Evolutionary conservation across 2,113 vertebrate species (phyloP), one percentile per base, ranked within the genome.

Genomic region (Hoplias malabaricus): DNA sequence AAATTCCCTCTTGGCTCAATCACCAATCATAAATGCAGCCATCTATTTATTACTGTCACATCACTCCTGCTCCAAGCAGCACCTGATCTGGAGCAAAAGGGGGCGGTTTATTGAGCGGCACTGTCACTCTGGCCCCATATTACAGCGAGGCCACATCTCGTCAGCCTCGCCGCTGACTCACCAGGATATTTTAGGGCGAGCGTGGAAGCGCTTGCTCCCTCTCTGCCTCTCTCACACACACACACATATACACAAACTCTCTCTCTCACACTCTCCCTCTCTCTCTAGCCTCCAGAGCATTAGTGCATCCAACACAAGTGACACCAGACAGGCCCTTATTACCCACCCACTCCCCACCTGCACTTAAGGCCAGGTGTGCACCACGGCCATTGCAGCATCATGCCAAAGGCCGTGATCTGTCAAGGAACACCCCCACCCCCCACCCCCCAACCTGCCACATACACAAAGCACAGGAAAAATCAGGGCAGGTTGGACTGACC

Each of bases 91-190:
- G 21, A 61, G 68, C 46, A 71, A 33, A 68, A 14, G 36, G 33
- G 62, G 43, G 66, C 25, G 29, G 13, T 68, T 59, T 59, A 23
- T 67, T 68, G 63, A 80, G 50, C 12, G 4, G 54, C 34, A 54
- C 54, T 43, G 43, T 57, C 54, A 53, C 72, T 79, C 33, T 13
- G 72, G 69, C 25, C 34, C 38, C 62, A 65, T 25, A 50, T 75
- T 75, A 71, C 50, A 71, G 57, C 11, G 12, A 79, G 63, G 67
- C 77, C 69, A 69, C 43, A 65, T 65, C 59, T 67, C 33, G 36
- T 73, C 80, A 81, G 75, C 56, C 75, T 77, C 5, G 2, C 25
- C 48, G 36, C 65, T 82, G 80, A 79, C 65, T 79, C 80, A 82
- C 61, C 57, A 33, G 54, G 77, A 72, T 82, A 76, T 82, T 82